Conservation (phyloP, 2,113 vertebrate genomes). For the Panthera tigris region DNA sequence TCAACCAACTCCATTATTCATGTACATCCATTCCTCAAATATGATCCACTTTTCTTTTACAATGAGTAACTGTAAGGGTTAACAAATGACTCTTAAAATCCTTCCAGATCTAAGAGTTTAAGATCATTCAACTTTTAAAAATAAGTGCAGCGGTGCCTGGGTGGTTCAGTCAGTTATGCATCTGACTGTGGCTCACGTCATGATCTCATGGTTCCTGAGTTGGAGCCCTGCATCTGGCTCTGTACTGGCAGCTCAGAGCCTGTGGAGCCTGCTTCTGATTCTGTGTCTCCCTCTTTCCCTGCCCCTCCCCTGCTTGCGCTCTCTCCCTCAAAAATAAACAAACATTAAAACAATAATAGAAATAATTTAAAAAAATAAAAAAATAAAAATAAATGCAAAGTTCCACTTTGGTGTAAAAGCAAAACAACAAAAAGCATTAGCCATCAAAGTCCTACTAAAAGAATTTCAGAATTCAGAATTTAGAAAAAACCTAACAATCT, state of each 20-base stretch:
- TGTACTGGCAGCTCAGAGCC: no score
- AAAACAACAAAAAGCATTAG: neutral
- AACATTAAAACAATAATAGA: no score
- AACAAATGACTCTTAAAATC: neutral
- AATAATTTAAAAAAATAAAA: no score
- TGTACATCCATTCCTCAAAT: neutral
- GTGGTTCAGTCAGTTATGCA: no score
- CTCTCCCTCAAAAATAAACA: no score
- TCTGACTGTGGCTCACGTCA: no score
- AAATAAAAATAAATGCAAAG: no score
- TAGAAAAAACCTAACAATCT: neutral
- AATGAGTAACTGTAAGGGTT: neutral
- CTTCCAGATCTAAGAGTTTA: conserved; percentile 12
- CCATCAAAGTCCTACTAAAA: neutral
- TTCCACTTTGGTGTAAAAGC: neutral
- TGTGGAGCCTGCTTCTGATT: no score
- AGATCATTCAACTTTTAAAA: conserved; percentile 29
- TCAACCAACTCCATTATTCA: neutral
- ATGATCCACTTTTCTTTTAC: neutral
- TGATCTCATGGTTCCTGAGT: no score
- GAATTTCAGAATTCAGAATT: neutral
- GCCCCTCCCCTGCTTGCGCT: no score
- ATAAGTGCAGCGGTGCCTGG: neutral
- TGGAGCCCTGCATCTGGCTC: no score
- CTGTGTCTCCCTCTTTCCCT: no score